phyloP scores from a whole-genome alignment of 2,888 invertebrate species.

The Hipparchia sbordonii region DNA sequence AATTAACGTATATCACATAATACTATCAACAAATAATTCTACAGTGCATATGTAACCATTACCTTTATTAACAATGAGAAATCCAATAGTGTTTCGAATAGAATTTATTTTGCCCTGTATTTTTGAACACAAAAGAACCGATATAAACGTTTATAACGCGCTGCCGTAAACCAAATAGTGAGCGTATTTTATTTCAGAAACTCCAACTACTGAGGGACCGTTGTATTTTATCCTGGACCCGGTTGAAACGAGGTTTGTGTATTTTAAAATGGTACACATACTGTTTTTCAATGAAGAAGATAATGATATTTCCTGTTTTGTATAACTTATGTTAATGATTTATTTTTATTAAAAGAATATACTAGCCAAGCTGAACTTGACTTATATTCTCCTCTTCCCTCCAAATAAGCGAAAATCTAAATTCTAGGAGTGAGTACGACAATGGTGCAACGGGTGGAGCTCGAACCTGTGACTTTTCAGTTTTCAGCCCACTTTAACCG shows the following conservation, averaged over 20 bases:
- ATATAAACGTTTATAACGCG: conserved; percentile 17
- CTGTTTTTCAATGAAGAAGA: no score
- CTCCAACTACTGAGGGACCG: neutral
- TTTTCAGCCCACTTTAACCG: no score
- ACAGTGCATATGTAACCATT: neutral
- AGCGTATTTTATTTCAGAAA: conserved; percentile 17
- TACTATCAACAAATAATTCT: neutral
- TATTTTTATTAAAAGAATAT: no score
- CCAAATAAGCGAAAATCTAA: no score
- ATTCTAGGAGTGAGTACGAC: no score
- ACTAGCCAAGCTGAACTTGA: no score
- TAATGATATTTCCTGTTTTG: no score
- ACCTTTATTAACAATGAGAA: conserved; percentile 8
- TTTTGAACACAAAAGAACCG: conserved; percentile 15
- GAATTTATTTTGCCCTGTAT: conserved; percentile 14
- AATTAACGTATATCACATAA: neutral
- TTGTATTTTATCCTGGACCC: neutral
- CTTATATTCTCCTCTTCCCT: no score
- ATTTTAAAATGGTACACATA: neutral
- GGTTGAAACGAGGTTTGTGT: neutral
- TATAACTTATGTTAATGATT: no score
- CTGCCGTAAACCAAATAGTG: conserved; percentile 7
- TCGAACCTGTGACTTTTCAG: no score
- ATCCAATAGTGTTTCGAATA: conserved; percentile 16
- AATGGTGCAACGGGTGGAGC: no score